Evolutionary conservation across 2,113 vertebrate genomes (phyloP).

Genomic region (Solea senegalensis): DNA sequence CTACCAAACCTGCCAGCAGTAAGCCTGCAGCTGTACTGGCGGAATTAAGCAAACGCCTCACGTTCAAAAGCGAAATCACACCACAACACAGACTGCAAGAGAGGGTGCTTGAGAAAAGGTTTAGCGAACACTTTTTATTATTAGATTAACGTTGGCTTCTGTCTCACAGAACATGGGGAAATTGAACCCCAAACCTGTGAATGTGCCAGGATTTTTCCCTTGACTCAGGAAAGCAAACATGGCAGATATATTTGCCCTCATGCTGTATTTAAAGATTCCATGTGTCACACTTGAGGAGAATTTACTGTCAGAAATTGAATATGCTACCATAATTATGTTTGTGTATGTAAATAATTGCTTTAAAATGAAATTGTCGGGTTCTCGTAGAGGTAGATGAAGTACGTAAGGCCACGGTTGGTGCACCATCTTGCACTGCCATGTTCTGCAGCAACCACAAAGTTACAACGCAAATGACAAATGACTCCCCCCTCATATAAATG

Average conservation of each 20-base stretch:
- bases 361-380: too few relatives aligned
- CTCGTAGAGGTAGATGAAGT: too few relatives aligned
- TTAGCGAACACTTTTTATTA: constrained; percentile 25
- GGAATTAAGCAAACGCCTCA: constrained; percentile 11
- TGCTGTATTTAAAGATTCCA: background rate
- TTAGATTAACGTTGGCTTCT: constrained; percentile 27
- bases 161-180: constrained; percentile 13
- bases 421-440: too few relatives aligned
- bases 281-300: too few relatives aligned
- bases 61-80: constrained; percentile 21
- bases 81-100: background rate
- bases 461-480: too few relatives aligned
- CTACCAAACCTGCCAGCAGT: constrained; percentile 19
- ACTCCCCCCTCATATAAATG: too few relatives aligned
- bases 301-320: too few relatives aligned
- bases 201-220: constrained; percentile 7
- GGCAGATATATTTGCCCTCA: constrained; percentile 10
- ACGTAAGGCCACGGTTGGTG: too few relatives aligned
- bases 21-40: constrained; percentile 1
- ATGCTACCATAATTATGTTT: too few relatives aligned
- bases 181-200: constrained; percentile 7
- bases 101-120: background rate
- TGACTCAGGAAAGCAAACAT: constrained; percentile 25
- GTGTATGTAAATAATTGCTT: too few relatives aligned
- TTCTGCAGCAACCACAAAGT: too few relatives aligned